A percentile compares a stretch with the other conserved stretches of the same genome.
Conservation (phyloP, 2,888 invertebrate species). For the Sylvicola fuscatus region DNA sequence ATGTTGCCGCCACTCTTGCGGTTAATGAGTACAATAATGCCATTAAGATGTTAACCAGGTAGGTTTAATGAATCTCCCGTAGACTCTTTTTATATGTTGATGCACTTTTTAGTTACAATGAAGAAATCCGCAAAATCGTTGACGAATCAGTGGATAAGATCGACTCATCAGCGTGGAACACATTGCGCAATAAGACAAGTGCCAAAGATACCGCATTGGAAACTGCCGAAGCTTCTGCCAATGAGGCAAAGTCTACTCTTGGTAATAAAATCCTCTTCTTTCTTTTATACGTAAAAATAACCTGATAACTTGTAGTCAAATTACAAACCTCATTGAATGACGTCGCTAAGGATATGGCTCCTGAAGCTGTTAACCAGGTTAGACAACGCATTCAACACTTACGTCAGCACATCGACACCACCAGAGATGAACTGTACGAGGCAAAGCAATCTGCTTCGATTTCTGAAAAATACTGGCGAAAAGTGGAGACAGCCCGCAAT, state of each 20-base stretch:
- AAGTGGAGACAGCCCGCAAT: constrained; percentile 31
- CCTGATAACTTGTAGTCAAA: constrained; percentile 14
- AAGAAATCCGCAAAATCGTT: constrained; percentile 31
- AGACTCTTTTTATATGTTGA: too few species aligned
- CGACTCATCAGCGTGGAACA: constrained; percentile 32
- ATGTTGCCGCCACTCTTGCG: constrained; percentile 35
- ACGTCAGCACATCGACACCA: constrained; percentile 33
- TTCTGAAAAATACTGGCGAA: constrained; percentile 54
- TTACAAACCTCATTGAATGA: constrained; percentile 20
- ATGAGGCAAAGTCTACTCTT: constrained; percentile 33
- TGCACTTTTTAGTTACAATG: constrained; percentile 31
- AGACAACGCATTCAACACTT: constrained; percentile 32
- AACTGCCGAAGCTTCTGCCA: constrained; percentile 36
- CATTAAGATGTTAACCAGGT: constrained; percentile 30
- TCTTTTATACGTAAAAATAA: too few species aligned
- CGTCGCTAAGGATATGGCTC: constrained; percentile 14
- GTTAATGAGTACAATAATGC: constrained; percentile 46
- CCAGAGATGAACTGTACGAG: constrained; percentile 34
- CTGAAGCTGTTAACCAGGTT: constrained; percentile 29
- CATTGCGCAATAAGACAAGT: constrained; percentile 34
- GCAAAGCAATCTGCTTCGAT: constrained; percentile 36
- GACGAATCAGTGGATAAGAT: constrained; percentile 39
- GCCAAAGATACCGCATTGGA: constrained; percentile 32
- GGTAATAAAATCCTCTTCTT: too few species aligned
- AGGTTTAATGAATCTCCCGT: too few species aligned